phyloP scores from a whole-genome alignment of 1,140 invertebrate genomes.

The Subanguina moxae region DNA sequence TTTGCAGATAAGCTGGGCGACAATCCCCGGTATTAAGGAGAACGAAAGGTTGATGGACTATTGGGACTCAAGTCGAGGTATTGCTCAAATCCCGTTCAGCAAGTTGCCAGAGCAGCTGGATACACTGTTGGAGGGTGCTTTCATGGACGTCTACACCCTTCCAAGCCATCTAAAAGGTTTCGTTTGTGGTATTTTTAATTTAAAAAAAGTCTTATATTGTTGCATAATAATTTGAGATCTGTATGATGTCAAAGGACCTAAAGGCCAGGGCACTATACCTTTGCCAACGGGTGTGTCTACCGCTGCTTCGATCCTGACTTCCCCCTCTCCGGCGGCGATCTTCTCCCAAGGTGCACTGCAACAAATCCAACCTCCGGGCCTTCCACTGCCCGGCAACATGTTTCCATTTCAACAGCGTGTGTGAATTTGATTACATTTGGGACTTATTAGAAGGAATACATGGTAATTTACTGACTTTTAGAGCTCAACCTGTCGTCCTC shows the following conservation, averaged over 20 bases:
- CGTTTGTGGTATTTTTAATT: too few species aligned
- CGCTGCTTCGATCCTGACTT: background rate
- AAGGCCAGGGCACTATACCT: background rate
- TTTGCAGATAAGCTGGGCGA: constrained; percentile 41
- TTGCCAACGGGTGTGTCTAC: background rate
- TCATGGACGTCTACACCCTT: constrained; percentile 37
- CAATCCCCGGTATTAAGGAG: constrained; percentile 32
- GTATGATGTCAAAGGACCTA: background rate
- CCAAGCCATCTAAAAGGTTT: constrained; percentile 37
- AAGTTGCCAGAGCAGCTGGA: constrained; percentile 35
- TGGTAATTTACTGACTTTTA: background rate
- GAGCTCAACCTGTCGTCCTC: background rate
- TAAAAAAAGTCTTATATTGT: background rate
- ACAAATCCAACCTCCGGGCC: background rate
- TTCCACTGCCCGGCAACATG: background rate
- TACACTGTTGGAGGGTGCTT: constrained; percentile 38
- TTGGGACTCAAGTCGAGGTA: constrained; percentile 38
- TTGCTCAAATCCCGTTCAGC: constrained; percentile 32
- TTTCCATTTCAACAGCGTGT: constrained; percentile 3
- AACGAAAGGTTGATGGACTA: constrained; percentile 34
- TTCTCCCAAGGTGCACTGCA: background rate
- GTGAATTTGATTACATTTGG: background rate
- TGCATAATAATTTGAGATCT: background rate
- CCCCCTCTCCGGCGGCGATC: background rate
- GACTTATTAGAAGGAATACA: too few species aligned